Evolutionary conservation across 1,140 invertebrate species (phyloP), one percentile per base, ranked within the genome.

Genomic region (Fopius arisanus): DNA sequence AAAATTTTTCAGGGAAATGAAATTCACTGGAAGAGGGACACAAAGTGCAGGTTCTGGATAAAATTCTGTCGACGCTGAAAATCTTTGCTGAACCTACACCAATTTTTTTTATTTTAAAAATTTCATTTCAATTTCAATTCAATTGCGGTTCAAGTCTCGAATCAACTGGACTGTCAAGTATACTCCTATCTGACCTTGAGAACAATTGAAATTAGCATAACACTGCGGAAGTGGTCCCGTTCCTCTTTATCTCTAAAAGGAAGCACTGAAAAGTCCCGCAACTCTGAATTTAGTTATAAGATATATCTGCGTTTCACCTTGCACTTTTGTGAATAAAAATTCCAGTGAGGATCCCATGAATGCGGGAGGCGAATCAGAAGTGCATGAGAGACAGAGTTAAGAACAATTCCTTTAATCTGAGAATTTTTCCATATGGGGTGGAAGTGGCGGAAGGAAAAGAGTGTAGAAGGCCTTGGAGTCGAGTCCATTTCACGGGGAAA

Each of bases 171-270:
- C 65, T 74, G 73, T 63, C 72, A 77, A 31, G 31, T 70, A 70
- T 51, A 66, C 70, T 74, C 68, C 73, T 70, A 77, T 74, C 73
- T 77, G 76, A 77, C 76, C 76, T 77, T 77, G 76, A 65, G 68
- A 77, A 77, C 76, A 77, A 77, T 77, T 67, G 70, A 77, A 77
- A 77, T 77, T 77, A 70, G 65, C 76, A 77, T 77, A 77, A 43
- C 40, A 66, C 62, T 62, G 40, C 65, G 72, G 66, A 59, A 66
- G 37, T 26, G 59, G 69, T 54, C 70, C 65, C 65, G 66, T 54
- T 68, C 23, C 14, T 16, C 67, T 73, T 66, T 73, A 51, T 67
- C 51, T 65, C 28, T 31, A 40, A 62, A 23, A 62, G 65, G 72
- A 67, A 73, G 43, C 14, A 29, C 19, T 67, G 26, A 65, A 67